phyloP scores from a whole-genome alignment of 2,888 invertebrate genomes.

The Clepsis dumicolana region DNA sequence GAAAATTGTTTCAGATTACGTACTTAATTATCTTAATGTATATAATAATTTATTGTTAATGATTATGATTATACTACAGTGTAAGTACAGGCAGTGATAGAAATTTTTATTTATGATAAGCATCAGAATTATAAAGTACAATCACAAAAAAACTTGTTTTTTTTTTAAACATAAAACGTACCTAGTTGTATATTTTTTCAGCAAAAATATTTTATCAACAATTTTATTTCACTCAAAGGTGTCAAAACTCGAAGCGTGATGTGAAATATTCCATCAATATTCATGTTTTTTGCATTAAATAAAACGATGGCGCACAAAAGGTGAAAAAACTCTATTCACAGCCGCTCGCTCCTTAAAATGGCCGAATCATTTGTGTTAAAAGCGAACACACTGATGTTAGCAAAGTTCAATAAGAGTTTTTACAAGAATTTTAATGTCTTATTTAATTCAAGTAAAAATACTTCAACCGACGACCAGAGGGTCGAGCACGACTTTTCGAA shows the following conservation, averaged over 20 bases:
- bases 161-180: background rate
- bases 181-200: background rate
- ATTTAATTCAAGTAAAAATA: no score
- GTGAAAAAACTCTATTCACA: slow-evolving; percentile 3
- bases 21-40: no score
- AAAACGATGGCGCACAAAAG: slow-evolving; percentile 3
- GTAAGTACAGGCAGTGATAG: no score
- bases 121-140: no score
- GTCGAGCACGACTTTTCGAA: no score
- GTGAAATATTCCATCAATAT: slow-evolving; percentile 18
- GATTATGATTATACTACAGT: no score
- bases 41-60: no score
- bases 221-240: background rate
- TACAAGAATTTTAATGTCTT: no score
- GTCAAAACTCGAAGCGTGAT: slow-evolving; percentile 1
- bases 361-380: background rate
- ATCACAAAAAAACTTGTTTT: no score
- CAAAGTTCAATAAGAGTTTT: background rate
- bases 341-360: slow-evolving; percentile 1
- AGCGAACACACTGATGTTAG: background rate
- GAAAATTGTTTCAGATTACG: no score
- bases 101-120: no score
- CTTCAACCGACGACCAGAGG: no score
- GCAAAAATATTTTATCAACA: background rate
- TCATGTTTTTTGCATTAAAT: slow-evolving; percentile 11